Conservation (phyloP, 2,113 vertebrate genomes). For the Microcebus griseorufus region DNA sequence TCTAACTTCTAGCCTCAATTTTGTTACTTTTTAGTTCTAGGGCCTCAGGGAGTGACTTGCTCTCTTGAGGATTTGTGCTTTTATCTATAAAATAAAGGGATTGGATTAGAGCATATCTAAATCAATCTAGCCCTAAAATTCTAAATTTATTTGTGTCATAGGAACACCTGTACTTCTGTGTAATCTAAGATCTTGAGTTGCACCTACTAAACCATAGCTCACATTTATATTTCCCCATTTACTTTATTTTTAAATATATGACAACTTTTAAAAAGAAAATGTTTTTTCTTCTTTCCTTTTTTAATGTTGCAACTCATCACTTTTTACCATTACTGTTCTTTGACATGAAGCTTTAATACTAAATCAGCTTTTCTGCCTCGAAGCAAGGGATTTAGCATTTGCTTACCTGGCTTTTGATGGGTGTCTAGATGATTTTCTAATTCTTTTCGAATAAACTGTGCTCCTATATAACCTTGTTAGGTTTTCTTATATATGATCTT, state of each 20-base stretch:
- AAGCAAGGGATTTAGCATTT: neutral
- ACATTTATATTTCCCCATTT: neutral
- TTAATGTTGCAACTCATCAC: neutral
- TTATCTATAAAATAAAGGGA: neutral
- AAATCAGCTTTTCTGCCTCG: neutral
- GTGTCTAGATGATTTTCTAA: neutral
- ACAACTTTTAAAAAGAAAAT: neutral
- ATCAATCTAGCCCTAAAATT: neutral
- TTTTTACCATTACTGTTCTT: neutral
- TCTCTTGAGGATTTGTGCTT: neutral
- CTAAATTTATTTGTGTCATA: neutral
- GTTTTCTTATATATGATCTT: neutral
- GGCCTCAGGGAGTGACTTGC: neutral
- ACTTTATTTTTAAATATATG: slow-evolving; percentile 3
- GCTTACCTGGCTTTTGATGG: neutral
- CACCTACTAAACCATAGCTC: neutral
- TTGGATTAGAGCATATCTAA: neutral
- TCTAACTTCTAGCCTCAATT: neutral
- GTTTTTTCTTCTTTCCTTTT: neutral
- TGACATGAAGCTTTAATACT: neutral
- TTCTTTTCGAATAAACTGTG: neutral
- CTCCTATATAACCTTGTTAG: neutral
- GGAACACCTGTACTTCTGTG: neutral
- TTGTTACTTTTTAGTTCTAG: neutral
- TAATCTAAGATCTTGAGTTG: neutral